Evolutionary conservation across 2,888 invertebrate species (phyloP), one percentile per base, ranked within the genome.

Genomic region (Stenotaenia linearis): DNA sequence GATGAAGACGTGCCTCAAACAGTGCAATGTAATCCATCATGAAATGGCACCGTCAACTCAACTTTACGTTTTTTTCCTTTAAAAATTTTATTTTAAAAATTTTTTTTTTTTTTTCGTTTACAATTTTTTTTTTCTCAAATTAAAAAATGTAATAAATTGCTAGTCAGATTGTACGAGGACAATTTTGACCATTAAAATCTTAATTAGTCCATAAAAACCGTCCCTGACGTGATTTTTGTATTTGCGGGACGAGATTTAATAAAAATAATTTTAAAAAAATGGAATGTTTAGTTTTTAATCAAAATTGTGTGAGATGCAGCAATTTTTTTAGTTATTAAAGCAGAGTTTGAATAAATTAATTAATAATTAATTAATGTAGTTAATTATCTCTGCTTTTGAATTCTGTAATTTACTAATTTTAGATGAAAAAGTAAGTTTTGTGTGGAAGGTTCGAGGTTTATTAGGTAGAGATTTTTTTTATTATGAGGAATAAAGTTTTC

Each of bases 21-120:
- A 77, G 83, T 84, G 50, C 85, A 85, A 80, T 85, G 85, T 83
- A 83, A 84, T 28, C 84, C 84, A 25, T 85, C 85, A 21, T 85
- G 83, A 82, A n/a, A 37, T 45, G 12, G 1, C 77, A 35, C n/a
- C 21, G 45, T 1, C 1, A 23, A 5, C 12, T 15, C 15, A 6
- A 74, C 15, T 74, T 12, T 74, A 6, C 5, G 10, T 15, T 74
- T 21, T 74, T 74, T 28, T 74, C n/a, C 0, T 74, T 28, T 32
- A 1, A 21, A 12, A 6, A 4, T 25, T 25, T 69, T 69, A 12
- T 28, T 25, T 25, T 3, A 25, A 69, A 69, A 69, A 69, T 15
- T 9, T 69, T 69, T 9, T 69, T 15, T 32, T 30, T 30, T 1
- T 15, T 28, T 32, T 45, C n/a, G 9, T 12, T 15, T 40, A 2